Conservation (phyloP, 2,888 invertebrate genomes). For the Taphrorychus bicolor region DNA sequence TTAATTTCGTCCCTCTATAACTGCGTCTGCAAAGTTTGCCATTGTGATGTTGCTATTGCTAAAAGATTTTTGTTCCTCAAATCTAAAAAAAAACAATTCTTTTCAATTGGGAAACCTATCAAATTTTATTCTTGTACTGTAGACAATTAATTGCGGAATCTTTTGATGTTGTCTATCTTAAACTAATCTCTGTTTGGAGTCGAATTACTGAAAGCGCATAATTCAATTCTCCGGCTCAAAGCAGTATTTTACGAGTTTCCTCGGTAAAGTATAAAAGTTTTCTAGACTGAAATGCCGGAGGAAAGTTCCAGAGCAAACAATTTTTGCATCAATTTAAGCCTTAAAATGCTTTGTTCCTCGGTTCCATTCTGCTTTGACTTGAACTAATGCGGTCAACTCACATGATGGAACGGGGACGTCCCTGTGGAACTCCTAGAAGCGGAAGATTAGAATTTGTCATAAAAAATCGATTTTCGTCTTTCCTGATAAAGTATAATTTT, state of each 20-base stretch:
- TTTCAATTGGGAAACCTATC: too few relatives aligned
- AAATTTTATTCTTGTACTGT: too few relatives aligned
- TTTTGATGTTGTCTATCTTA: too few relatives aligned
- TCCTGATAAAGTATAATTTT: too few relatives aligned
- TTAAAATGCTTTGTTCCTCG: constrained; percentile 15
- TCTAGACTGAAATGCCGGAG: constrained; percentile 15
- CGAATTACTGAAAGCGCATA: constrained; percentile 20
- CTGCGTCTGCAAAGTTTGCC: neutral
- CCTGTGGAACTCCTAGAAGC: too few relatives aligned
- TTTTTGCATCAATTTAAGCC: constrained; percentile 21
- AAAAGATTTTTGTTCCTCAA: too few relatives aligned
- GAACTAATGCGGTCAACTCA: constrained; percentile 6
- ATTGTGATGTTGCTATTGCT: too few relatives aligned
- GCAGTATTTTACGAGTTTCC: constrained; percentile 24
- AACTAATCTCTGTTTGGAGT: constrained; percentile 2
- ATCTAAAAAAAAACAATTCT: too few relatives aligned
- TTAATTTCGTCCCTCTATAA: neutral
- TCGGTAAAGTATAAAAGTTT: constrained; percentile 24
- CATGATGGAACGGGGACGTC: neutral
- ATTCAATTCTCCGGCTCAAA: constrained; percentile 19
- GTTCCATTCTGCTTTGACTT: constrained; percentile 7
- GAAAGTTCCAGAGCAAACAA: constrained; percentile 22
- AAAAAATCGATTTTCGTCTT: neutral
- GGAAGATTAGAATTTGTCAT: neutral
- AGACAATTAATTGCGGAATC: too few relatives aligned